Evolutionary conservation across 2,797 vertebrate species (phyloP), one percentile per base, ranked within the genome.

Genomic region (Salmo trutta): DNA sequence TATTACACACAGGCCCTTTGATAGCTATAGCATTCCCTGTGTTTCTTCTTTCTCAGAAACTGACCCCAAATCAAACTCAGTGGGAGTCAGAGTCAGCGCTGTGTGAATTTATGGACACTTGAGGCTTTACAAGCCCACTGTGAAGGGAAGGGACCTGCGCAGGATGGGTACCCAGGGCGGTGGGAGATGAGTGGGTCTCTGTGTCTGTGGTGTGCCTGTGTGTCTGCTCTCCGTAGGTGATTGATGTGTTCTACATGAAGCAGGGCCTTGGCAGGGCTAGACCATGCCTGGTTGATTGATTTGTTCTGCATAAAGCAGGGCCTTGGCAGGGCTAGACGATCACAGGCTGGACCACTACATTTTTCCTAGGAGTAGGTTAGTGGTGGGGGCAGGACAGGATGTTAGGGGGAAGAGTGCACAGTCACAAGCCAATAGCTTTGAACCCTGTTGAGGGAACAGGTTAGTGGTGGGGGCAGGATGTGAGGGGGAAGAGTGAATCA

Each of bases 21-120:
- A 79, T 81, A 78, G n/a, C 71, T 75, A 29, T 5, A 75, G 81
- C 86, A 89, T 87, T 87, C 81, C 85, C 53, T 79, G 74, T 82
- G 80, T n/a, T 81, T 79, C 76, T 82, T 69, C 74, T 67, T 75
- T 70, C 64, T 51, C 66, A 51, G 52, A 83, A 79, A 76, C 47
- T 1, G 1, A 2, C 52, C 71, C 27, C 75, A 66, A 71, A 69
- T 27, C 14, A 67, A 70, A 67, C 27, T 33, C 54, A 24, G n/a
- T 72, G 0, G 33, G 81, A 75, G 19, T 31, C 71, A 73, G 27
- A 36, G 54, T 59, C 33, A 36, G 27, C 15, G 31, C 66, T 17
- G 31, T 27, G 66, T n/a, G 19, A 33, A 75, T 65, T 75, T 67
- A 27, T 75, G n/a, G 21, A 4, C 21, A 47, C 74, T 65, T 17